Conservation (phyloP, 2,113 vertebrate species). For the Microcebus murinus region DNA sequence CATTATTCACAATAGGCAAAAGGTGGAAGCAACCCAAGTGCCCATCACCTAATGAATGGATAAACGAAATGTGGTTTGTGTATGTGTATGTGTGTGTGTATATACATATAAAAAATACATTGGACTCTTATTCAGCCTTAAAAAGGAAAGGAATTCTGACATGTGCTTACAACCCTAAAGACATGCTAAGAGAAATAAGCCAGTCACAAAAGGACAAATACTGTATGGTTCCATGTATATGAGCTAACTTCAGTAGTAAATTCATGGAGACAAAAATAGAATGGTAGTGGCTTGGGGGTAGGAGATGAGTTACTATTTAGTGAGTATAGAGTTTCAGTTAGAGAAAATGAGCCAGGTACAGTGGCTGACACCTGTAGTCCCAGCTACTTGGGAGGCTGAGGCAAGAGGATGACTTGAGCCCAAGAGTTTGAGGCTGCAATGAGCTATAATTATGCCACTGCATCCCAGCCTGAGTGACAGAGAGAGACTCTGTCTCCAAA, state of each 20-base stretch:
- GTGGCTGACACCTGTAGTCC: too few relatives aligned
- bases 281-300: background rate
- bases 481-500: too few relatives aligned
- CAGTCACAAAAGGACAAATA: background rate
- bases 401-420: too few relatives aligned
- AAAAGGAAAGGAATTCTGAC: background rate
- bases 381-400: too few relatives aligned
- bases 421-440: too few relatives aligned
- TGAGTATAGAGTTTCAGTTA: background rate
- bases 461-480: too few relatives aligned
- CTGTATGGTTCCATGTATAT: background rate
- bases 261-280: background rate
- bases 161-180: background rate
- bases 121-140: too few relatives aligned
- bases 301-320: background rate
- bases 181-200: background rate
- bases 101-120: background rate
- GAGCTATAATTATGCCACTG: too few relatives aligned
- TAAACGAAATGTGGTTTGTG: background rate
- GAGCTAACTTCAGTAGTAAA: background rate
- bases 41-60: background rate
- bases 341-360: background rate
- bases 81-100: too few relatives aligned
- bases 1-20: background rate
- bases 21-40: background rate